Evolutionary conservation across 2,113 vertebrate genomes (phyloP).

Genomic region (Microcebus lehilahytsara): DNA sequence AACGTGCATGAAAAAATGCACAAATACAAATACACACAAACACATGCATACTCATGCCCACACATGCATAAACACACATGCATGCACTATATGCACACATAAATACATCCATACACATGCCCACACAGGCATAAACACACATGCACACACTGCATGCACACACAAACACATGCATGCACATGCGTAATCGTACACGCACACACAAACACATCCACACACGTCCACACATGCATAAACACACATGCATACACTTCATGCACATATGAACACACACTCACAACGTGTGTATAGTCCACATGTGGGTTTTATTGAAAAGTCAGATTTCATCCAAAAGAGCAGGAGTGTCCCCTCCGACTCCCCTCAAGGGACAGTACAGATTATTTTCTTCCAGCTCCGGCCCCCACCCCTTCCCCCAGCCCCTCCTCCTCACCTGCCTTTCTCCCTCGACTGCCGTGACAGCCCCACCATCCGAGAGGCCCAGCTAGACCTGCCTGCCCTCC

Average conservation of each 20-base stretch:
- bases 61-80: not conserved
- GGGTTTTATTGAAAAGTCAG: not conserved
- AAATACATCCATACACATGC: not conserved
- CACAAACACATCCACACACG: no score
- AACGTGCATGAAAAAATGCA: no score
- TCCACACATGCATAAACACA: not conserved
- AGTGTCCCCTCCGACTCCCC: not conserved
- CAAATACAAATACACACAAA: no score
- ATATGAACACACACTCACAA: not conserved
- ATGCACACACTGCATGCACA: not conserved
- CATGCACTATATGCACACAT: no score
- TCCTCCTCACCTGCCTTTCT: no score
- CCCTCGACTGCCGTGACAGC: no score
- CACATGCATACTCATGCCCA: not conserved
- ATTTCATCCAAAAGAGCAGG: rapidly evolving
- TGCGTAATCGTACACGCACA: no score
- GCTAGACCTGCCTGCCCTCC: rapidly evolving
- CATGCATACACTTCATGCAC: not conserved
- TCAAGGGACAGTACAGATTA: rapidly evolving
- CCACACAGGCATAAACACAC: not conserved
- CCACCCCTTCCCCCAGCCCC: not conserved
- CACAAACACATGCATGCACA: no score
- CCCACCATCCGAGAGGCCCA: no score
- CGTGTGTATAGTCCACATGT: not conserved
- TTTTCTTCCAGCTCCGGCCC: no score